phyloP scores from a whole-genome alignment of 2,113 vertebrate genomes.

The Melierax canorus region DNA sequence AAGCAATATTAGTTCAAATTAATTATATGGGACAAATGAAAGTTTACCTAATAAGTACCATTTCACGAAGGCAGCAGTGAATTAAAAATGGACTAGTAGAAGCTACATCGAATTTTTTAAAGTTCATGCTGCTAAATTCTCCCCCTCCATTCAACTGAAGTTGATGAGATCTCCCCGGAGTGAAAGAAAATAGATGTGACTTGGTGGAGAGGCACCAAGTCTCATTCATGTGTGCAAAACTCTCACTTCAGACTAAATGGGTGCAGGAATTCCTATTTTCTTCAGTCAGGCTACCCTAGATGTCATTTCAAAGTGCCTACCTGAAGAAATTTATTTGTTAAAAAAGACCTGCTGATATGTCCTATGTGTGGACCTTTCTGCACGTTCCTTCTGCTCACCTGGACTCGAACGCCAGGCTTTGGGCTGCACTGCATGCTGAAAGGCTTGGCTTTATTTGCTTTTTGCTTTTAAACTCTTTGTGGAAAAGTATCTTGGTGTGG shows the following conservation, averaged over 20 bases:
- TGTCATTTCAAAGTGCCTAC: background rate
- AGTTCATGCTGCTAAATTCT: background rate
- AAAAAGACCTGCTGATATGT: background rate
- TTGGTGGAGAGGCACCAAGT: background rate
- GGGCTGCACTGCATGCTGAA: background rate
- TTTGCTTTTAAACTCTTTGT: background rate
- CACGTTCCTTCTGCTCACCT: background rate
- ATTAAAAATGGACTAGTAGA: background rate
- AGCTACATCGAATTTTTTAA: background rate
- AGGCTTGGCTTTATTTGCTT: background rate
- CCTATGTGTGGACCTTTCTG: background rate
- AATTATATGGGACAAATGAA: background rate
- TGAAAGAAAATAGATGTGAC: background rate
- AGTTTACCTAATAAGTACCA: background rate
- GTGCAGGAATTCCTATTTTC: background rate
- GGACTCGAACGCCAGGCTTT: background rate
- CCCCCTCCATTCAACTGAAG: background rate
- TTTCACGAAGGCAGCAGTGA: background rate
- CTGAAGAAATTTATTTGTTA: background rate
- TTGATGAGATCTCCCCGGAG: background rate
- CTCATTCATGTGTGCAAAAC: background rate
- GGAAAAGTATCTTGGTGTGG: background rate
- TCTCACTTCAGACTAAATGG: background rate
- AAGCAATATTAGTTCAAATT: background rate
- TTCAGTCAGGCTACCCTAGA: background rate